Base-by-base conservation (phyloP, 2,888 invertebrate genomes). In the Biston stratarius region DNA sequence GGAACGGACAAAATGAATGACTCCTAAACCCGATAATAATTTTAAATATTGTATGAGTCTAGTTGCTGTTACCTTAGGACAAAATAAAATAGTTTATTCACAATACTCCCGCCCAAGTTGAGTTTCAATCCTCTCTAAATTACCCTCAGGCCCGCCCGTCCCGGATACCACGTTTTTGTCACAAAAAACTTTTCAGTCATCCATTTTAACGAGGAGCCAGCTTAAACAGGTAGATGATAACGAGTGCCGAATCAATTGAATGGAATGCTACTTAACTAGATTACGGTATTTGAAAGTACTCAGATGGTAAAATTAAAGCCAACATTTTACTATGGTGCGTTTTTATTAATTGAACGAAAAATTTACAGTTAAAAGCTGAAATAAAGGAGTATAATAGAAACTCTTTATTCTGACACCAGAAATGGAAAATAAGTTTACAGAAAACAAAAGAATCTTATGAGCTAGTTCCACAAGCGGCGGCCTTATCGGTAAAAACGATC, bases 171-270 rank as follows among this genome's bases (percentile, higher is more conserved):
- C 42, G 58, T 60, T 67, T 67, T 67, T 60, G 49, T 60, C 55
- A 5, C 48, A 60, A 51, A 62, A 24, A 59, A 56, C 56, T 67
- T 63, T 67, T 67, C 45, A 45, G 45, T 63, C 67, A 63, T 67
- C 67, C 60, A 51, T 60, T 67, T 63, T 63, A 63, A 67, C 63
- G 63, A 67, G 59, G 42, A 57, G 40, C 51, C 44, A 51, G 63
- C 56, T 63, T 63, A 63, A 60, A 51, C 53, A 67, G 55, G 61
- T 66, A 33, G 51, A 51, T 55, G 60, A 49, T 56, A 56, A 56
- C 56, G 45, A 57, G 45, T 36, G 24, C 42, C 11, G 42, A 42
- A 12, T 5, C 33, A 44, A 55, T 42, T 55, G 55, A 42, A 58
- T 36, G 34, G 34, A 34, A 36, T 45, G 45, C 57, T 57, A 57